Conservation (phyloP, 2,797 vertebrate genomes). For the Poliocrania exsul region DNA sequence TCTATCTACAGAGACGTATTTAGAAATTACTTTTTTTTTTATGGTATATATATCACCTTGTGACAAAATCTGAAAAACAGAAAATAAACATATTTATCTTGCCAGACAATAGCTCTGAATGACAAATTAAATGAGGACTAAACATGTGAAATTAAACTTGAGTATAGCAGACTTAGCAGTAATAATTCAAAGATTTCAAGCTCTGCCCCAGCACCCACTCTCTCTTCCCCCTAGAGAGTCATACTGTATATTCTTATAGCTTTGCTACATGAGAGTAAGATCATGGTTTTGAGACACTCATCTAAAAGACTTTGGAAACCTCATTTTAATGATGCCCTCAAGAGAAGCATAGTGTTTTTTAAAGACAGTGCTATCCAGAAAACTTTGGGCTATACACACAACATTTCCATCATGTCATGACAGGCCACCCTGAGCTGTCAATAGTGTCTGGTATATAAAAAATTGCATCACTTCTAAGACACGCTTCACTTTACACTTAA, state of each 20-base stretch:
- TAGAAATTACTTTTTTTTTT: background rate
- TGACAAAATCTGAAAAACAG: slow-evolving; percentile 32
- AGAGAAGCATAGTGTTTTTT: slow-evolving; percentile 7
- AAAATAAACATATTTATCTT: slow-evolving; percentile 50
- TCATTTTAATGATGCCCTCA: slow-evolving; percentile 5
- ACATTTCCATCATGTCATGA: slow-evolving; percentile 9
- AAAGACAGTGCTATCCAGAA: background rate
- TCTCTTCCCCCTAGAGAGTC: background rate
- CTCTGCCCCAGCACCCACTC: background rate
- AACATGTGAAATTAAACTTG: slow-evolving; percentile 21
- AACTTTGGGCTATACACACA: background rate
- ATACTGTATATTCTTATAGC: slow-evolving; percentile 11
- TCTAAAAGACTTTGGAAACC: slow-evolving; percentile 18
- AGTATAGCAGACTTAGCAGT: background rate
- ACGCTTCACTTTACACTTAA: slow-evolving; percentile 8
- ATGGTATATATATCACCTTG: background rate
- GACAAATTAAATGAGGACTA: slow-evolving; percentile 39
- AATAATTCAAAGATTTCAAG: slow-evolving; percentile 27
- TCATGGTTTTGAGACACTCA: background rate
- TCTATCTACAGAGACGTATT: background rate
- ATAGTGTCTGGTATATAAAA: slow-evolving; percentile 34
- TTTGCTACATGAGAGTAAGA: background rate
- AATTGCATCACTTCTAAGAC: background rate
- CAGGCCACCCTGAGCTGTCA: background rate
- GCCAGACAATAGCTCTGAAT: background rate